Base-by-base conservation (phyloP, 2,113 vertebrate species). In the Climacteris rufus region DNA sequence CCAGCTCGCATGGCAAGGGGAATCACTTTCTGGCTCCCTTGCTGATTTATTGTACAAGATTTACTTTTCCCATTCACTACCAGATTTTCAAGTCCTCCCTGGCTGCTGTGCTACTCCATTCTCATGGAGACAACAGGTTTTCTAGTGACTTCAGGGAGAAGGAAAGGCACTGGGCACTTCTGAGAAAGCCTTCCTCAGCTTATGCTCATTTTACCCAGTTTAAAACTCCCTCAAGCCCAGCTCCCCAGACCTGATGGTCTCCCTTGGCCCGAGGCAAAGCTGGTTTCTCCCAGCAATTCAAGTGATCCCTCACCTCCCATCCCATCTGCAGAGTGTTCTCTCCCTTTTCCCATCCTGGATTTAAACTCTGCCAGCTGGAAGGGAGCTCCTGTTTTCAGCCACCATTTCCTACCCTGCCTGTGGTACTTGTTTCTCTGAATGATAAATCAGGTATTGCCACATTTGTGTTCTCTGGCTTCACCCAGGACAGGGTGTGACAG, bases 401-500 rank as follows among this genome's bases (percentile, higher is more conserved):
- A 13, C 14, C 0, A 0, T 49, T 77, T 64, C 60, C 54, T 22
- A 45, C 8, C 24, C 23, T 1, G 3, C 31, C 39, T 21, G 33
- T 0, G 1, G 17, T 9, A 24, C 18, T 60, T 0, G 23, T 44
- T 70, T 39, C 23, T 71, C 47, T 3, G 16, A 52, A 23, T 0
- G 2, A 24, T 7, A 13, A 25, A 42, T 42, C 28, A n/a, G 15
- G 42, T 33, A 33, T 10, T 42, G 72, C 23, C 23, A 21, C 18
- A 6, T 21, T 17, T 19, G 8, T 4, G 15, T 35, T 42, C 65
- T 9, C 52, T 15, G n/a, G 70, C 11, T 10, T 65, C 60, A 50
- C 14, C 59, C 27, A 42, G 54, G 59, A 16, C 23, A 30, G 44
- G 1, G 5, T 24, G 35, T 27, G 68, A 8, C 27, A 4, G 3